Base-by-base conservation (phyloP, 2,113 vertebrate genomes). In the Saccopteryx bilineata region DNA sequence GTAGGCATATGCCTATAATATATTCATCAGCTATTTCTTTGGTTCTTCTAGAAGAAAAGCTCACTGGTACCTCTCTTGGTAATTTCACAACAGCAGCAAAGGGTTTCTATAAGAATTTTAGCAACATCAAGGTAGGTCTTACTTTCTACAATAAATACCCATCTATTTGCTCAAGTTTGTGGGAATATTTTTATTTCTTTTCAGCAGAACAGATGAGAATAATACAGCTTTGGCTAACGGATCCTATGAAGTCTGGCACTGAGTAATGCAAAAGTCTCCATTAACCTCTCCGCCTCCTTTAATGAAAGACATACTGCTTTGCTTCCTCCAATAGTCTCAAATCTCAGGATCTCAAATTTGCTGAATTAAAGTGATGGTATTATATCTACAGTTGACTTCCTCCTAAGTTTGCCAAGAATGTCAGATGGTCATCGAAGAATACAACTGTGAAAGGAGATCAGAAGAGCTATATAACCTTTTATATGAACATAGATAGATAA, bases 291-390 rank as follows among this genome's bases (percentile, higher is more conserved):
- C 89, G 95, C 96, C 96, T 95, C 88, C 90, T 76, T 91, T 97
- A 97, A 97, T 97, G 97, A 97, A 98, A 98, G 97, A 97, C 97
- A 97, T 93, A 84, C 95, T 71, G 69, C 89, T 68, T 93, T 91
- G 94, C 94, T 98, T 97, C 97, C 97, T 96, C 86, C 82, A 81
- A 95, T 91, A 95, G 61, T 91, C 95, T 97, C 96, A 96, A 96
- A 94, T 97, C 96, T 96, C 96, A 96, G 95, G 76, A 95, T 97
- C 96, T 97, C 96, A 90, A 91, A 96, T 97, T 96, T 92, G 80
- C 91, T 87, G 89, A 95, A 97, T 97, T 96, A 95, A 91, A 94
- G 92, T 92, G 72, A 96, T 96, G 97, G 89, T 97, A 96, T 91
- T 95, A 72, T 83, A 97, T 84, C 94, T 95, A 96, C 87, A 94